These are phyloP conservation scores for Eupleurogrammus muticus DNA, from an alignment of 2,797 vertebrate species.

Conservation along the genomic window DNA sequence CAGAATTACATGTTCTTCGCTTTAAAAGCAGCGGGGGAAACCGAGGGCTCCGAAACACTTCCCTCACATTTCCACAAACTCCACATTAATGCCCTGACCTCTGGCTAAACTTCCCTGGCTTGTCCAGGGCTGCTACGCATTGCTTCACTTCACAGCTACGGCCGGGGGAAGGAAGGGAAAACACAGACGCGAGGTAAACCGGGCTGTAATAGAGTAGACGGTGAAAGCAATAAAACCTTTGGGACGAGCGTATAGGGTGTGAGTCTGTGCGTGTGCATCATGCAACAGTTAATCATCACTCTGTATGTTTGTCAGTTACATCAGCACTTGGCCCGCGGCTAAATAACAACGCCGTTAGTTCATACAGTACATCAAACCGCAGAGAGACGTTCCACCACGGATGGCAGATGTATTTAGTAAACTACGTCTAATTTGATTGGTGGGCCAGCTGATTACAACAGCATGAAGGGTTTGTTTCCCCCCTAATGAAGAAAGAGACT, in stretches of 20 bases:
- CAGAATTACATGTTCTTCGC: background rate
- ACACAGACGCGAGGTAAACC: background rate
- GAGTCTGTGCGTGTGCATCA: no score
- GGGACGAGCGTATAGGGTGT: background rate
- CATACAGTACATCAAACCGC: constrained; percentile 9
- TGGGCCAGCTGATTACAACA: constrained; percentile 33
- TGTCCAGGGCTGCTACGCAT: constrained; percentile 42
- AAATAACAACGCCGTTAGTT: constrained; percentile 38
- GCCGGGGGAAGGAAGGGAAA: background rate
- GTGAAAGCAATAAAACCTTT: constrained; percentile 5
- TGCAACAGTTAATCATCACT: constrained; percentile 24
- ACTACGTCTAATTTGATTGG: constrained; percentile 37
- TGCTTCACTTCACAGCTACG: constrained; percentile 31
- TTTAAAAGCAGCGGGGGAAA: background rate
- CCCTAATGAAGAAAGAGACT: constrained; percentile 11
- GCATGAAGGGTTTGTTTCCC: constrained; percentile 16
- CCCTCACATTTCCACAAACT: constrained; percentile 16
- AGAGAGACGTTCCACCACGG: background rate
- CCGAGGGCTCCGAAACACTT: background rate
- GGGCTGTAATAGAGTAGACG: constrained; percentile 6
- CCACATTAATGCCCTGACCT: constrained; percentile 60
- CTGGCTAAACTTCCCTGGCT: constrained; percentile 64
- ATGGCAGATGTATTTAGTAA: constrained; percentile 36
- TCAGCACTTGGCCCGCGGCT: constrained; percentile 10
- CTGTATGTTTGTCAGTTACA: constrained; percentile 18